phyloP scores from a whole-genome alignment of 2,888 invertebrate species.

The Thereva nobilitata region DNA sequence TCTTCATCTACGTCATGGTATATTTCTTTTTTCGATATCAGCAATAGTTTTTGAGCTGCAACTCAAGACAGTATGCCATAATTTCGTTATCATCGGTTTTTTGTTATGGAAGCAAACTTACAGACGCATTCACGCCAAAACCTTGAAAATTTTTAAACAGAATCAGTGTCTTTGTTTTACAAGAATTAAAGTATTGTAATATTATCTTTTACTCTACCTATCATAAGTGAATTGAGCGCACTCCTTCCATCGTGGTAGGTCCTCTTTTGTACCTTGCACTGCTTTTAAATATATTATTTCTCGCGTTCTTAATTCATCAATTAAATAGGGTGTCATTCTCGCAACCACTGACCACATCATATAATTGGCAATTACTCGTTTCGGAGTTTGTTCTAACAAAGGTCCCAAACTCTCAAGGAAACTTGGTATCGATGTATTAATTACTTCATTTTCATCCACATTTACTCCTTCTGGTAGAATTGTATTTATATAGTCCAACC shows the following conservation, averaged over 20 bases:
- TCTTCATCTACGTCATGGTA: too few relatives aligned
- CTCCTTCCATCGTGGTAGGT: constrained; percentile 85
- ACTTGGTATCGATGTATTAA: constrained; percentile 79
- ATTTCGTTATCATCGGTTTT: too few relatives aligned
- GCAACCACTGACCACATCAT: constrained; percentile 83
- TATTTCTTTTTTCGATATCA: too few relatives aligned
- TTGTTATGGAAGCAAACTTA: too few relatives aligned
- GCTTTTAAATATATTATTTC: constrained; percentile 74
- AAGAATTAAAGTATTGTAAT: too few relatives aligned
- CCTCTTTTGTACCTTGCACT: constrained; percentile 77
- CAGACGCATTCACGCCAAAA: too few relatives aligned
- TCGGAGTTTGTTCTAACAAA: constrained; percentile 51
- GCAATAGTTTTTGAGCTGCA: too few relatives aligned
- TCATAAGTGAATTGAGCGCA: constrained; percentile 75
- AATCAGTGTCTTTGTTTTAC: too few relatives aligned
- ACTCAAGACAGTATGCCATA: too few relatives aligned
- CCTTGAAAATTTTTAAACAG: too few relatives aligned
- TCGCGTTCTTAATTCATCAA: constrained; percentile 70
- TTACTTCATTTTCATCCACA: constrained; percentile 67
- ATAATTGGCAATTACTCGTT: constrained; percentile 73
- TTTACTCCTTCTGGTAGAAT: constrained; percentile 67
- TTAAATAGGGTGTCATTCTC: constrained; percentile 74
- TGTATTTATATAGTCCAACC: constrained; percentile 73
- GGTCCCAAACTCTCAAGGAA: constrained; percentile 71
- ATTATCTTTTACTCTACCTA: constrained; percentile 58